Evolutionary conservation across 2,888 invertebrate species (phyloP).

Genomic region (Rhodophaea formosa): DNA sequence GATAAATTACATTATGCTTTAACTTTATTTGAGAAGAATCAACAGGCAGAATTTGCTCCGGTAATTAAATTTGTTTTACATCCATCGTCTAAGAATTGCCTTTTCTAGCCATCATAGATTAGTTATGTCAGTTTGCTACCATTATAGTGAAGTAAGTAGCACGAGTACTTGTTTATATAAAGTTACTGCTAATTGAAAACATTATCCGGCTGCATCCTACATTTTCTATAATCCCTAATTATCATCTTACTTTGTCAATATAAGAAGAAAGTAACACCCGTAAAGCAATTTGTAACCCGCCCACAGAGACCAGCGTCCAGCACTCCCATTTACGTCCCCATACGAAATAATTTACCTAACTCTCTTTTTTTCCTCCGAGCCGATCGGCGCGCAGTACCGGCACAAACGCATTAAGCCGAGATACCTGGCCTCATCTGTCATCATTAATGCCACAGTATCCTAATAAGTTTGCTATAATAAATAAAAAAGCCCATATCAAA

Average conservation of each 20-base stretch:
- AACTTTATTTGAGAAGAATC: too few relatives aligned
- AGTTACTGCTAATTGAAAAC: slow-evolving; percentile 1
- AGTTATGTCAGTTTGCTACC: too few relatives aligned
- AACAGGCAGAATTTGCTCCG: too few relatives aligned
- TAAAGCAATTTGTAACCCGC: slow-evolving; percentile 19
- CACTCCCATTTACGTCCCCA: slow-evolving; percentile 35
- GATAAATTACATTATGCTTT: too few relatives aligned
- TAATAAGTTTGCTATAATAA: slow-evolving; percentile 78
- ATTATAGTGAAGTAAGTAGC: too few relatives aligned
- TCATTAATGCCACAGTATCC: slow-evolving; percentile 78
- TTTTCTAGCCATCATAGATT: too few relatives aligned
- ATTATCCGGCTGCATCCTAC: neutral
- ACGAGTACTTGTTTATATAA: too few relatives aligned
- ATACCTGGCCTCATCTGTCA: slow-evolving; percentile 75
- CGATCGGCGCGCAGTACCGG: slow-evolving; percentile 49
- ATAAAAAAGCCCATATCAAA: slow-evolving; percentile 73
- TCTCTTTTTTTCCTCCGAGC: slow-evolving; percentile 46
- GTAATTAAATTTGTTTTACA: too few relatives aligned
- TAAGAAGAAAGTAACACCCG: slow-evolving; percentile 6
- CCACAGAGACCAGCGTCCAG: slow-evolving; percentile 14
- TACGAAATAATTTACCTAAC: slow-evolving; percentile 53
- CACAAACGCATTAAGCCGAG: slow-evolving; percentile 64
- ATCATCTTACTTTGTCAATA: slow-evolving; percentile 9
- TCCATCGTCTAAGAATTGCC: too few relatives aligned
- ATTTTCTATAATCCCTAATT: slow-evolving; percentile 8